phyloP scores from a whole-genome alignment of 2,888 invertebrate genomes.

The Itoplectis maculator region DNA sequence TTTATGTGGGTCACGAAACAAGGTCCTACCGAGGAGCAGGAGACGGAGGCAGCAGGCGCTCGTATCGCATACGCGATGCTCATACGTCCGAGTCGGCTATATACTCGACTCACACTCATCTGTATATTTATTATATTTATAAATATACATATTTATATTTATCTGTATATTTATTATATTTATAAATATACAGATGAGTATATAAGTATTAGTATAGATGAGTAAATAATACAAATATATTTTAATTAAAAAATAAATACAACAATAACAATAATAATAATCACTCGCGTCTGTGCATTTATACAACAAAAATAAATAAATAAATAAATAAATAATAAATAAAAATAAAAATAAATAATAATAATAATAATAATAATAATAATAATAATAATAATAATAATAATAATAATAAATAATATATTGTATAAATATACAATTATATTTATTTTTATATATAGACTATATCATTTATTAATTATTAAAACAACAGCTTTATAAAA shows the following conservation, averaged over 20 bases:
- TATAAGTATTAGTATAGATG: no score
- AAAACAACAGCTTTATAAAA: no score
- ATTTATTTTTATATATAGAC: no score
- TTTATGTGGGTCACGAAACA: slow-evolving; percentile 84
- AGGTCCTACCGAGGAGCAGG: slow-evolving; percentile 81
- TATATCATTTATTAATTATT: no score
- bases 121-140: no score
- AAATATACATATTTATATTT: neutral
- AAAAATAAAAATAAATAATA: neutral
- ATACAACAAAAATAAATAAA: no score
- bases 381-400: neutral
- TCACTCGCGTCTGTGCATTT: neutral
- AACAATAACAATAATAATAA: neutral
- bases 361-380: neutral
- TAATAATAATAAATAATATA: neutral
- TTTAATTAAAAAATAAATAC: no score
- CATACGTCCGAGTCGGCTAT: neutral
- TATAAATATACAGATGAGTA: no score
- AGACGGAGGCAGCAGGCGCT: slow-evolving; percentile 24
- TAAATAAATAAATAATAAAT: neutral
- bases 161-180: no score
- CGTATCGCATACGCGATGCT: slow-evolving; percentile 6
- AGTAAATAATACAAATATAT: no score
- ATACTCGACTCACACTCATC: neutral
- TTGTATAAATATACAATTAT: no score